phyloP scores from a whole-genome alignment of 2,888 invertebrate species.

The Drosophila kokeensis region DNA sequence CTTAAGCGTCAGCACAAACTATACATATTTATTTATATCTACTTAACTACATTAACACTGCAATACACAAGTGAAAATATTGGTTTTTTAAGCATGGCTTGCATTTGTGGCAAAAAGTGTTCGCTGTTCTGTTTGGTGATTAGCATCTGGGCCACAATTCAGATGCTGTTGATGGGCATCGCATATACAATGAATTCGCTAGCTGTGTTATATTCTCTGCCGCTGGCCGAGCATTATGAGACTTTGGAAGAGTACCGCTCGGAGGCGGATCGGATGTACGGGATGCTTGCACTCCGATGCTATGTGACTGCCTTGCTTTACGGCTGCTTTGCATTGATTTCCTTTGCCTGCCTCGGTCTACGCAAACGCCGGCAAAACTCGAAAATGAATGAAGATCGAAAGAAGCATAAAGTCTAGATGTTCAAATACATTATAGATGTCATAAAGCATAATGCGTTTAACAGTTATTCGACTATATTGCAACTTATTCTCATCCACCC shows the following conservation, averaged over 20 bases:
- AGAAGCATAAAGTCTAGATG: background rate
- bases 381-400: background rate
- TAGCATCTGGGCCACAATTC: constrained; percentile 58
- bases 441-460: constrained; percentile 17
- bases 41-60: background rate
- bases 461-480: constrained; percentile 20
- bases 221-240: background rate
- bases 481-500: constrained; percentile 33
- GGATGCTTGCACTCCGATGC: constrained; percentile 38
- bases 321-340: constrained; percentile 21
- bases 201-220: constrained; percentile 22
- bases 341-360: constrained; percentile 5
- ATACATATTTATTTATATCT: background rate
- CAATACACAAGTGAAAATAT: constrained; percentile 1
- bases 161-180: constrained; percentile 55
- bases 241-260: constrained; percentile 23
- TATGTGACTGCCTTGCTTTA: constrained; percentile 39
- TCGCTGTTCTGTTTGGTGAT: constrained; percentile 51
- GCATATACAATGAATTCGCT: constrained; percentile 33
- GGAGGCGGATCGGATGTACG: constrained; percentile 28
- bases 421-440: constrained; percentile 4
- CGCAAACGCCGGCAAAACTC: constrained; percentile 5
- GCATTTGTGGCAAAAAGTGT: constrained; percentile 46
- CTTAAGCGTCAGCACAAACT: constrained; percentile 22
- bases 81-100: constrained; percentile 17